phyloP scores from a whole-genome alignment of 2,888 invertebrate species.

The Scaptodrosophila latifasciaeformis region DNA sequence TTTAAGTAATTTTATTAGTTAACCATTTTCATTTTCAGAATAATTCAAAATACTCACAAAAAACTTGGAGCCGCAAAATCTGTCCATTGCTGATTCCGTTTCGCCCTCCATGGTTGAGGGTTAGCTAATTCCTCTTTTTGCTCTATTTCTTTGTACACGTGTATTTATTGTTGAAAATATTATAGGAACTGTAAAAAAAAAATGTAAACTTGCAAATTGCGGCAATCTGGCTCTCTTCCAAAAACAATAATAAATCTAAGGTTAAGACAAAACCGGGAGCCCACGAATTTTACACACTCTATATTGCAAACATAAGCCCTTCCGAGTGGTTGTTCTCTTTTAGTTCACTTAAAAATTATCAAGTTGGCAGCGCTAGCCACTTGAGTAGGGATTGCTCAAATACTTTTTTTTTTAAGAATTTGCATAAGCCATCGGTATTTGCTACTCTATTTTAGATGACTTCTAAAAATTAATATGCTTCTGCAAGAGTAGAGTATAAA shows the following conservation, averaged over 20 bases:
- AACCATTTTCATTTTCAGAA: too few species aligned
- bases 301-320: too few species aligned
- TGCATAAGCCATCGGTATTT: too few species aligned
- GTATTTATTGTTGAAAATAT: constrained; percentile 2
- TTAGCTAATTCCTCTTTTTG: neutral
- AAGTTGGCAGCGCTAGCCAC: neutral
- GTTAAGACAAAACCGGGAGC: too few species aligned
- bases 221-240: constrained; percentile 26
- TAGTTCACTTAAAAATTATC: neutral
- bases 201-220: constrained; percentile 10
- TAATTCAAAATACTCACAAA: constrained; percentile 88
- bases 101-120: constrained; percentile 47
- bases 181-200: constrained; percentile 22
- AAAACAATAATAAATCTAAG: constrained; percentile 18
- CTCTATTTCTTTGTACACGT: neutral
- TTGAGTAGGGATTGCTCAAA: too few species aligned
- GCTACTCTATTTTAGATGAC: too few species aligned
- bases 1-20: constrained; percentile 75
- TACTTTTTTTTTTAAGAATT: too few species aligned
- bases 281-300: too few species aligned
- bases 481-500: too few species aligned
- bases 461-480: too few species aligned
- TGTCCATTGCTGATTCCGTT: constrained; percentile 80
- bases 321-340: too few species aligned
- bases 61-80: constrained; percentile 86